Evolutionary conservation across 2,797 vertebrate genomes (phyloP), one percentile per base, ranked within the genome.

Genomic region (Enteromius thamalakanensis): DNA sequence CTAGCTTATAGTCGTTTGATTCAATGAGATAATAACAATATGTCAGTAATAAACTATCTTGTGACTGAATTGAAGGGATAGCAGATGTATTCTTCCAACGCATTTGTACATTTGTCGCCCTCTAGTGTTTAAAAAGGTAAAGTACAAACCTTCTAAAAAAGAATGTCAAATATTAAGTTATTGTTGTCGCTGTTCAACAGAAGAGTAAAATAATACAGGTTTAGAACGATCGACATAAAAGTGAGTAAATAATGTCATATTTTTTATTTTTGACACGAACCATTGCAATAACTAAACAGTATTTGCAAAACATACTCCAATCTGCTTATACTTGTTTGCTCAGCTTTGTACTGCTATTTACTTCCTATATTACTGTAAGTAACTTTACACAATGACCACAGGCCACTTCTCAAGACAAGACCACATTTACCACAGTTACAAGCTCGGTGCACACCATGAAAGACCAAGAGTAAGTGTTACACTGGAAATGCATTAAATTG

Each of bases 331-430:
- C 14, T 34, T 34, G 10, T 53, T 53, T 74, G 17, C 10, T 72
- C 26, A 12, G 47, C 47, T 72, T 72, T 51, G 26, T 12, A 3
- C 26, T 17, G 60, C 11, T 7, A 17, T 6, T 2, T 49, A 11
- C 14, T 42, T 45, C n/a, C 23, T 21, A 40, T 42, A 17, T 64
- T 47, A 64, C 58, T 49, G 76, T 47, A 21, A 45, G n/a, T 47
- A 32, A 40, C n/a, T n/a, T 19, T 6, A 68, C 19, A 53, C 47
- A 14, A 1, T 70, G 55, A 62, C 69, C 79, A 72, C 79, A 79
- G 21, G 47, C 26, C 29, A 53, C 7, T 7, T 15, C 49, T 49
- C 26, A 70, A 70, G 34, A 26, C 3, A 10, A 21, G 7, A 55
- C 67, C 53, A 32, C 51, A 14, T 81, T 47, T 21, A 34, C 40